Base-by-base conservation (phyloP, 2,888 invertebrate genomes). In the Helicoverpa assulta region DNA sequence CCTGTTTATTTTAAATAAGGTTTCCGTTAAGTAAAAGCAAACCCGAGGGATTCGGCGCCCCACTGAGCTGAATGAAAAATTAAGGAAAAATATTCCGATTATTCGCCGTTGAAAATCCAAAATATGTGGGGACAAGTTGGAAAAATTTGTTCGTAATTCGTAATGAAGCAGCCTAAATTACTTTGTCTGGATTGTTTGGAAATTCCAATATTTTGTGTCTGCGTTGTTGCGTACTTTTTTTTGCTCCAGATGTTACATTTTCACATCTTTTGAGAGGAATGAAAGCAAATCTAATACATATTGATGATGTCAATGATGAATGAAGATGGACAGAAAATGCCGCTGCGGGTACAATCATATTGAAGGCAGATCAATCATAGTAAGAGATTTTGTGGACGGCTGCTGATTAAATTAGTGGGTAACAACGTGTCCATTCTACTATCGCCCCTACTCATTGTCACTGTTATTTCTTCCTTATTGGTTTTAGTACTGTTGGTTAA, bases 1-100 rank as follows among this genome's bases (percentile, higher is more conserved):
- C 87, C 89, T 94, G 94, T 94, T 95, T 94, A 93, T 93, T 94
- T 94, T 94, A 94, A 95, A 94, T 94, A 94, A 94, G 93, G 92
- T 93, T 92, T 89, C 87, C 69, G 90, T 89, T 94, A 93, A 94
- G 93, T 93, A 92, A 93, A 94, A 93, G 93, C 89, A 93, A 94
- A 92, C 93, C 90, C 90, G 67, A 77, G 91, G 91, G 90, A 90
- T 87, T 82, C 81, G 73, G 86, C 80, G 83, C 86, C 89, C 89
- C 85, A 88, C 88, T 85, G 91, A 86, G 89, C 84, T 89, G 92
- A 92, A 93, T 94, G 90, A 93, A 94, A 94, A 93, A 93, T 93
- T 93, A 91, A 90, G 91, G 88, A 86, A 90, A 78, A 91, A 91
- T 89, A 90, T 92, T 86, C 85, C 85, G 85, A 91, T 90, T 89